Base-by-base conservation (phyloP, 2,888 invertebrate species). In the Linnaemya tessellans region DNA sequence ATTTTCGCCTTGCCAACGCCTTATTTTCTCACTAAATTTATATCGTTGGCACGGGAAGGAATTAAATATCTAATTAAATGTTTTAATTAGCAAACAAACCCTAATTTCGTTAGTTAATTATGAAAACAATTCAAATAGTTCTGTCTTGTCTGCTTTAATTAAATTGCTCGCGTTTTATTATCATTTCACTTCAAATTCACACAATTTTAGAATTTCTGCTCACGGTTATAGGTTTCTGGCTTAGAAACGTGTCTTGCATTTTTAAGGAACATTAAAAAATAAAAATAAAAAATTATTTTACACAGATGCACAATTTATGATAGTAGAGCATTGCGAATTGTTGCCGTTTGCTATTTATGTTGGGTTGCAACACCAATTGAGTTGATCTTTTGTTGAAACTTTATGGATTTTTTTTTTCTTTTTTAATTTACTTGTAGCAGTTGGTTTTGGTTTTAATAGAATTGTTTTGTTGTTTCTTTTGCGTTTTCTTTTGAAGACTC, bases 171-270 rank as follows among this genome's bases (percentile, higher is more conserved):
- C 20, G 13, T 71, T 79, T 79, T 49, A 56, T 43, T 25, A 13
- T 25, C 51, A 18, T 49, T 60, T 68, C 41, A 49, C 51, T 51
- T 41, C 43, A 54, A 79, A 25, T n/a, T 30, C 9, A 41, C 30
- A n/a, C 30, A 11, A n/a, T 83, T 82, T 84, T 75, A 82, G 75
- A 80, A 80, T 81, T 85, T 85, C 82, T 82, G 85, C 85, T 85
- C 85, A 85, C 85, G 85, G 85, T 80, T 85, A 80, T 85, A 62
- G 85, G 85, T 85, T 67, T 85, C 60, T 75, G 41, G 82, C 82
- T 75, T 85, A 82, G 79, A 85, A 85, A 85, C 85, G 85, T 85
- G 85, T 51, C 82, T 71, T 49, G 85, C 75, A 85, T 79, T 62
- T 60, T 43, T 54, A 22, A 65, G 70, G 38, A 30, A 56, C 62